Conservation (phyloP, 2,888 invertebrate species). For the Xiphydria camelus region DNA sequence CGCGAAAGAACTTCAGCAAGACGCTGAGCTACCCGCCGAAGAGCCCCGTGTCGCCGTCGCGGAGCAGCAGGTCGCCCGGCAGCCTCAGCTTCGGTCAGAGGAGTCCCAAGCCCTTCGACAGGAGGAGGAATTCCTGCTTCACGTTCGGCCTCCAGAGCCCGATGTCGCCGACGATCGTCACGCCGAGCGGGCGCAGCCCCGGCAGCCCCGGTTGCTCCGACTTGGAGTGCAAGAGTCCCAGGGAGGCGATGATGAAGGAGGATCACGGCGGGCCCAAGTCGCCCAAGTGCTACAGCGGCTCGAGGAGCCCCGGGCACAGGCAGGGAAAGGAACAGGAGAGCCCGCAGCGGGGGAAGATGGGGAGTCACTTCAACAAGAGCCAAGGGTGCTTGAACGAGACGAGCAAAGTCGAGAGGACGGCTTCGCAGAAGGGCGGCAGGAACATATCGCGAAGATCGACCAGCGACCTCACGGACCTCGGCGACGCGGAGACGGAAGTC, state of each 20-base stretch:
- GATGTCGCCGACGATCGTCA: constrained; percentile 41
- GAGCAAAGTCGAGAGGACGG: constrained; percentile 20
- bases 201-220: constrained; percentile 4
- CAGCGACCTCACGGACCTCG: constrained; percentile 72
- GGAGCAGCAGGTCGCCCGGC: constrained; percentile 28
- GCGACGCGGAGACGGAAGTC: constrained; percentile 64
- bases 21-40: constrained; percentile 45
- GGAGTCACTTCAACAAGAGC: constrained; percentile 43
- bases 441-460: constrained; percentile 68
- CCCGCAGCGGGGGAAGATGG: constrained; percentile 18
- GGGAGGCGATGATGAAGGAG: constrained; percentile 10
- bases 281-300: constrained; percentile 2
- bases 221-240: constrained; percentile 5
- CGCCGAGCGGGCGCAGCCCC: constrained; percentile 12
- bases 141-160: constrained; percentile 34
- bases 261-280: constrained; percentile 5
- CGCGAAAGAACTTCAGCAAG: constrained; percentile 40
- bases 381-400: constrained; percentile 44
- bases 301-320: not conserved
- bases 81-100: constrained; percentile 33
- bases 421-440: not conserved
- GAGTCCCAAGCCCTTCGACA: constrained; percentile 33
- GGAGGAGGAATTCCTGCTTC: constrained; percentile 38
- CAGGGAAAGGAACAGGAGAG: constrained; percentile 9
- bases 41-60: constrained; percentile 31